A percentile compares a stretch with the other conserved stretches of the same genome.
These are phyloP conservation scores for Dermolepida albohirtum DNA, from an alignment of 2,888 invertebrate species.

Conservation along the genomic window DNA sequence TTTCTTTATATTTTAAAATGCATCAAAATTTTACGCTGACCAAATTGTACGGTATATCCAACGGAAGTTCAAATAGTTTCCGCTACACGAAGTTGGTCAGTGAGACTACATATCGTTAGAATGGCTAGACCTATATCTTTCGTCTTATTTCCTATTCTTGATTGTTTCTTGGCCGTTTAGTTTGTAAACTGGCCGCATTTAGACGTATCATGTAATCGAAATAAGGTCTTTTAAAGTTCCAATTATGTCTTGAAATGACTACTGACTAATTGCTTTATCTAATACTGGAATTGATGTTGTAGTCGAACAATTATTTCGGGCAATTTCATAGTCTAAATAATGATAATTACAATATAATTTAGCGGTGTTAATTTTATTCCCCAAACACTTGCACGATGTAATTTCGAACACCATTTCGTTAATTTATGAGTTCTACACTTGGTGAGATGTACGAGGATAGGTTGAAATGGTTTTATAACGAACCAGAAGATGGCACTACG, in stretches of 20 bases:
- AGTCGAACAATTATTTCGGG: not conserved
- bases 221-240: slow-evolving; percentile 29
- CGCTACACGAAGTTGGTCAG: slow-evolving; percentile 42
- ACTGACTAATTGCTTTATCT: not conserved
- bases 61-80: slow-evolving; percentile 37
- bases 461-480: too few species aligned
- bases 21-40: slow-evolving; percentile 16
- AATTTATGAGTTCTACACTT: too few species aligned
- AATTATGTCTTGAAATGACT: slow-evolving; percentile 12
- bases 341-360: too few species aligned
- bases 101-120: slow-evolving; percentile 35
- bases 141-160: not conserved
- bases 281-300: not conserved
- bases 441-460: too few species aligned
- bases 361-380: too few species aligned
- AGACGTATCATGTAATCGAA: slow-evolving; percentile 13
- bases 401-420: too few species aligned
- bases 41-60: slow-evolving; percentile 34
- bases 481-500: too few species aligned
- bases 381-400: too few species aligned
- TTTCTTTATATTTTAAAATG: slow-evolving; percentile 26
- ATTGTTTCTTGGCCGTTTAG: slow-evolving; percentile 1
- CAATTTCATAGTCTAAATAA: slow-evolving; percentile 1
- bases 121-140: slow-evolving; percentile 9
- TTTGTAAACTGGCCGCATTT: not conserved